Evolutionary conservation across 2,888 invertebrate genomes (phyloP).

Genomic region (Gnatocerus cornutus): DNA sequence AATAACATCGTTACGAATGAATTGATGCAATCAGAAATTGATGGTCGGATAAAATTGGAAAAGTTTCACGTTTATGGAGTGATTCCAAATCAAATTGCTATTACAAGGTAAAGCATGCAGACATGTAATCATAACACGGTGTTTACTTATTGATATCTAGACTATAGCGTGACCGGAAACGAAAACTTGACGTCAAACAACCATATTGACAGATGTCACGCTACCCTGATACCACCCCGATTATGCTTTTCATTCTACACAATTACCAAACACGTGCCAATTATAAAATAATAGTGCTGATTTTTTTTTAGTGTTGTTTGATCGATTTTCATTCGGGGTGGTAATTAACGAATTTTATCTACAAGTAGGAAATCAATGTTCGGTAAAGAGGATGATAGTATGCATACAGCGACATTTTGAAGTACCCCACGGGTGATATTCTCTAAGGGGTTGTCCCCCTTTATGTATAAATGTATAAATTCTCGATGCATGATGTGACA

Average conservation of each 20-base stretch:
- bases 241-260: conserved; percentile 43
- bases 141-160: conserved; percentile 51
- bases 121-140: conserved; percentile 52
- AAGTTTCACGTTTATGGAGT: conserved; percentile 67
- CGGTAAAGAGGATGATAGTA: conserved; percentile 59
- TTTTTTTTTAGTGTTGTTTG: conserved; percentile 17
- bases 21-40: conserved; percentile 68
- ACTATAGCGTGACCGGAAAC: conserved; percentile 56
- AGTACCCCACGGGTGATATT: conserved; percentile 19
- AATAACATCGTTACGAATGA: conserved; percentile 58
- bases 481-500: conserved; percentile 26
- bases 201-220: conserved; percentile 59
- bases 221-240: conserved; percentile 46
- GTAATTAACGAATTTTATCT: too few relatives aligned
- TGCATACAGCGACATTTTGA: conserved; percentile 59
- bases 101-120: conserved; percentile 48
- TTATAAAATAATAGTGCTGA: conserved; percentile 40
- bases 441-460: conserved; percentile 40
- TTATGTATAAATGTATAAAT: conserved; percentile 4
- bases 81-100: conserved; percentile 62
- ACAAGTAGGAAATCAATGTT: conserved; percentile 51
- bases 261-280: conserved; percentile 50
- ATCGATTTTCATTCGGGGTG: conserved; percentile 10
- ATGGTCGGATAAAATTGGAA: conserved; percentile 69
- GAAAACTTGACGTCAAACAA: conserved; percentile 56